Conservation (phyloP, 1,140 invertebrate genomes). For the Maniola jurtina region DNA sequence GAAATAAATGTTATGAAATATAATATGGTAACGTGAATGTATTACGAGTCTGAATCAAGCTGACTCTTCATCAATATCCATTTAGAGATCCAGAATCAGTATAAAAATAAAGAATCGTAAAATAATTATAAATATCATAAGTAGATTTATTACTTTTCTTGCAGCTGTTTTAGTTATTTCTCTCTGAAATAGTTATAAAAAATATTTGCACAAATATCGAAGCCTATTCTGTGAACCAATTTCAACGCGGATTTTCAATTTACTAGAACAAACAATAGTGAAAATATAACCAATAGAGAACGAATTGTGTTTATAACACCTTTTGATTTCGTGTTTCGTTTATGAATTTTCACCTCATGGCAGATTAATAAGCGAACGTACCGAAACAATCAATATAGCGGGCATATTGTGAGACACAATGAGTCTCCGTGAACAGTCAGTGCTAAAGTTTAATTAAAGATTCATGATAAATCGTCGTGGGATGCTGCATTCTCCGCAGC, state of each 20-base stretch:
- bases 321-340: conserved; percentile 16
- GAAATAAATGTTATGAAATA: conserved; percentile 11
- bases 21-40: no score
- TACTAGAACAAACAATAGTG: conserved; percentile 22
- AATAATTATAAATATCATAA: no score
- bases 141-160: no score
- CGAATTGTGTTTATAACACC: conserved; percentile 13
- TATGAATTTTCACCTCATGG: conserved; percentile 18
- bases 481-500: conserved; percentile 69
- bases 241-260: conserved; percentile 23
- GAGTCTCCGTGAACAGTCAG: conserved; percentile 56
- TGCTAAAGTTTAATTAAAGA: conserved; percentile 77
- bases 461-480: conserved; percentile 76
- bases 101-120: no score
- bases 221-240: conserved; percentile 16
- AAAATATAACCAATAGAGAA: conserved; percentile 20
- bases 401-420: conserved; percentile 57
- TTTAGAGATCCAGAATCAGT: no score
- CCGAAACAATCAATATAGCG: conserved; percentile 49
- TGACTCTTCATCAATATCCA: no score
- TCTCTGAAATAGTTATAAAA: conserved; percentile 16
- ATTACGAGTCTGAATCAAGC: no score
- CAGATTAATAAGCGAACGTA: conserved; percentile 19
- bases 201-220: conserved; percentile 24
- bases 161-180: not conserved